phyloP scores from a whole-genome alignment of 2,888 invertebrate species.

The Agrypnus murinus region DNA sequence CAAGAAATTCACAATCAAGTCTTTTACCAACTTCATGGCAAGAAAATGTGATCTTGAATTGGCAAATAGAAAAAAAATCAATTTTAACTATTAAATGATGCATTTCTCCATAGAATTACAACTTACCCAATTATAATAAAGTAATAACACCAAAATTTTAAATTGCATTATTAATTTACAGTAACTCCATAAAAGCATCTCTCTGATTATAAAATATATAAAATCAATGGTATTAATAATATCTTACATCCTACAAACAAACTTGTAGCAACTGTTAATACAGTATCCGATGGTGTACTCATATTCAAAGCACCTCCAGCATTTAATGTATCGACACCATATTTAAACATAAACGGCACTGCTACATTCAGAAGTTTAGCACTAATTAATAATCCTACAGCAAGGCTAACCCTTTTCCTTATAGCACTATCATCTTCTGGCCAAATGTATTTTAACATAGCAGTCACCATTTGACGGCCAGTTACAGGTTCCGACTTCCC shows the following conservation, averaged over 20 bases:
- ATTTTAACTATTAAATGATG: too few relatives aligned
- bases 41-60: too few relatives aligned
- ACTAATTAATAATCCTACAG: conserved; percentile 85
- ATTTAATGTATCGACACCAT: conserved; percentile 92
- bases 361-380: conserved; percentile 92
- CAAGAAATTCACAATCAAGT: too few relatives aligned
- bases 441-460: conserved; percentile 96
- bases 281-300: conserved; percentile 86
- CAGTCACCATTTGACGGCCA: conserved; percentile 85
- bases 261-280: conserved; percentile 85
- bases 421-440: conserved; percentile 90
- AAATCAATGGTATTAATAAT: too few relatives aligned
- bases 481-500: conserved; percentile 77
- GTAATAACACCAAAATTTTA: too few relatives aligned
- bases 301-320: conserved; percentile 78
- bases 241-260: conserved; percentile 91
- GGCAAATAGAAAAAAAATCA: too few relatives aligned
- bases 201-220: too few relatives aligned
- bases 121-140: too few relatives aligned
- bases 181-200: too few relatives aligned
- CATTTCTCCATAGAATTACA: too few relatives aligned
- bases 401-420: conserved; percentile 86
- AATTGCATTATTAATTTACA: too few relatives aligned
- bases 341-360: conserved; percentile 97
- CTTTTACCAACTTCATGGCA: too few relatives aligned